phyloP scores from a whole-genome alignment of 2,797 vertebrate genomes.

The Cyclopterus lumpus region DNA sequence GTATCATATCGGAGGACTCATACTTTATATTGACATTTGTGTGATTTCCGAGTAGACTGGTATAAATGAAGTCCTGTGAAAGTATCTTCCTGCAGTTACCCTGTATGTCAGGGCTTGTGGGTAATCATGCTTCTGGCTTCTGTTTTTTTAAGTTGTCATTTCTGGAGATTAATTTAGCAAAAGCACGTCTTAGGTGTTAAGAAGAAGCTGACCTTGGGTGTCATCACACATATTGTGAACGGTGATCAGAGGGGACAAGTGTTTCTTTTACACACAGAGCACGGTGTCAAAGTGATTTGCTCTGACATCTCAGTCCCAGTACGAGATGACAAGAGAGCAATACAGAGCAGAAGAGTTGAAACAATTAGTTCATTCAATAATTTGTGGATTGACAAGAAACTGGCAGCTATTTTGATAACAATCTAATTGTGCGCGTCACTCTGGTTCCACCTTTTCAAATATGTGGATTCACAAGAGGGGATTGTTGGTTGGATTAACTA shows the following conservation, averaged over 20 bases:
- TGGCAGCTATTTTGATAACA: background rate
- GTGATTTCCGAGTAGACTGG: background rate
- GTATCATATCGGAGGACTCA: background rate
- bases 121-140: background rate
- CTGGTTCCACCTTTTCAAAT: background rate
- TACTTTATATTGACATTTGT: background rate
- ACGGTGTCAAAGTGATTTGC: conserved; percentile 9
- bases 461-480: background rate
- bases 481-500: background rate
- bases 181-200: background rate
- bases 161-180: background rate
- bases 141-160: background rate
- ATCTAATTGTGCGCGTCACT: background rate
- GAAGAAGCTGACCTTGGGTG: background rate
- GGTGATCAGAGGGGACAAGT: background rate
- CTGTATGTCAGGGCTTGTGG: background rate
- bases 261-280: background rate
- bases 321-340: background rate
- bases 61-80: background rate
- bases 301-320: conserved; percentile 14
- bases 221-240: background rate
- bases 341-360: background rate
- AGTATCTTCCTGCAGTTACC: background rate
- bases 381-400: background rate
- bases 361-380: background rate